A percentile compares a stretch with the other conserved stretches of the same genome.
Evolutionary conservation across 2,888 invertebrate genomes (phyloP).

Genomic region (Cantharis rustica): DNA sequence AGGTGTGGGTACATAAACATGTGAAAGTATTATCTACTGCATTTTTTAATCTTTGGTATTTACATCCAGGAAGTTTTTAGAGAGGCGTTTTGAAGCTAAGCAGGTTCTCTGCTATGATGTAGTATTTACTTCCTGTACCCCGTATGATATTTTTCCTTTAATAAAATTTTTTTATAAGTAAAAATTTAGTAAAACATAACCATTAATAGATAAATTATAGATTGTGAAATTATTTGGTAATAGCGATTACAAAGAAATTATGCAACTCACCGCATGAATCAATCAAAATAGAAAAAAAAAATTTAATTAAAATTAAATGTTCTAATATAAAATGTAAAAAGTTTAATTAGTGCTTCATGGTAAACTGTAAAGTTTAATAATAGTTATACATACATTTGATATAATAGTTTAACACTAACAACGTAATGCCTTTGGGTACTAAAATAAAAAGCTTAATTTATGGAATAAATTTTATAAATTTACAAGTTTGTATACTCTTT

Average conservation of each 20-base stretch:
- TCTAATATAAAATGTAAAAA: not conserved
- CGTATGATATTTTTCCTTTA: too few relatives aligned
- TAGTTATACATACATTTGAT: not conserved
- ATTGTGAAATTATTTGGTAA: too few relatives aligned
- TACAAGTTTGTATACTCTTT: too few relatives aligned
- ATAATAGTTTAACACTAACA: not conserved
- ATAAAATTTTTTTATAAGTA: too few relatives aligned
- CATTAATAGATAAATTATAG: too few relatives aligned
- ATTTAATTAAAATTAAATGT: not conserved
- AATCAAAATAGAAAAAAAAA: not conserved
- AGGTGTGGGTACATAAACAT: constrained; percentile 16
- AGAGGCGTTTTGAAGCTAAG: not conserved
- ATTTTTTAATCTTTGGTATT: not conserved
- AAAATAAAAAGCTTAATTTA: not conserved
- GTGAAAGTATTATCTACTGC: not conserved
- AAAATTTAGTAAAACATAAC: too few relatives aligned
- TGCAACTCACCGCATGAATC: not conserved
- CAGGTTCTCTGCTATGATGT: not conserved
- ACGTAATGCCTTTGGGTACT: not conserved
- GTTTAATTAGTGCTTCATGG: not conserved
- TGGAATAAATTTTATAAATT: not conserved
- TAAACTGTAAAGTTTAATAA: not conserved
- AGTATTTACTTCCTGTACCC: too few relatives aligned
- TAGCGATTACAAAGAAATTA: too few relatives aligned
- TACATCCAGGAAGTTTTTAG: not conserved